Base-by-base conservation (phyloP, 1,140 invertebrate genomes). In the Drosophila jambulina region DNA sequence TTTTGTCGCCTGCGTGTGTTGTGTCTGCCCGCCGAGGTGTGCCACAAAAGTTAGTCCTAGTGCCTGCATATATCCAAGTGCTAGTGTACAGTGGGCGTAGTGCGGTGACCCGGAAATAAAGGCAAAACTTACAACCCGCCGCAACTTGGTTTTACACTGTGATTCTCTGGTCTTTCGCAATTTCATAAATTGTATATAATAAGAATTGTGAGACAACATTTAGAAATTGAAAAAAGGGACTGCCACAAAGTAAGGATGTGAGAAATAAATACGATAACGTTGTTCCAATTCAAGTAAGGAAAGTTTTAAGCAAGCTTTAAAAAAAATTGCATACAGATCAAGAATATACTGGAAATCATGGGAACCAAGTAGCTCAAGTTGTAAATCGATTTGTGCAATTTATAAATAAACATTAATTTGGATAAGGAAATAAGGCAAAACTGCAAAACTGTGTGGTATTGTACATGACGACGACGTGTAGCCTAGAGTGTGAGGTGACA, bases 311-410 rank as follows among this genome's bases (percentile, higher is more conserved):
- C 76, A 78, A 68, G 75, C 34, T 49, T 3, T 40, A 17, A 51
- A 23, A 10, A 72, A 71, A 67, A 58, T 54, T 67, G 69, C 46
- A 82, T 56, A 81, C 65, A 79, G 56, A 65, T 61, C 53, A 64
- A 82, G 57, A 23, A 25, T 23, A 38, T 32, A 25, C 38, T 36
- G 42, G 9, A 75, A 70, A 63, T 51, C 48, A 77, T 65, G 43
- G 65, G 54, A 87, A 83, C 72, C 83, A 87, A 86, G 79, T 80
- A 82, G 62, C 72, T 83, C 23, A 82, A 59, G 67, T 77, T 82
- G 83, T 79, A 71, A 68, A 46, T 68, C 27, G 48, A 76, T 70
- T 68, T 67, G 80, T 88, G 80, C 80, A 74, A 62, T 67, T 58
- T 27, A 38, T 36, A 56, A 45, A 77, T 15, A 65, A 67, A 54